Evolutionary conservation across 2,113 vertebrate genomes (phyloP), one percentile per base, ranked within the genome.

Genomic region (Lonchura striata): DNA sequence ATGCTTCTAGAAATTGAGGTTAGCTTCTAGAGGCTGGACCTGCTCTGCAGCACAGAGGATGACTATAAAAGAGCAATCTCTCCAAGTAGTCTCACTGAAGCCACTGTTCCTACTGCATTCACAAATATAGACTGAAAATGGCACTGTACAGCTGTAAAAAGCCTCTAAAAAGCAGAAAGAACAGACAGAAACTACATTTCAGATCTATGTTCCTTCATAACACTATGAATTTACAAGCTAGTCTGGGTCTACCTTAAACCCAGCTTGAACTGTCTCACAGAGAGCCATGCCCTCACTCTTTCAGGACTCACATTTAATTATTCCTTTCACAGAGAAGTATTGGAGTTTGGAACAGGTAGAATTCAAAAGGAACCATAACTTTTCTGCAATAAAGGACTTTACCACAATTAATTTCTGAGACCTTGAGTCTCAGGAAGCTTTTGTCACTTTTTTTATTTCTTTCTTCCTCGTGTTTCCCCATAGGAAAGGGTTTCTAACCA

Each of bases 391-490:
- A 94, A 98, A 98, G 74, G 97, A 97, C 88, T 98, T 98, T 76
- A 98, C 96, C 37, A 98, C 90, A 71, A 98, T 92, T 41, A 98
- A 94, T 78, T 99, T 99, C 82, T 99, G 98, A 96, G 99, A 98
- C 42, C 94, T 96, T 44, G 94, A 82, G 53, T 95, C 86, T 98
- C 98, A 98, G 41, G 68, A 42, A 23, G 89, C 81, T 64, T 63
- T 87, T 46, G 50, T 27, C 49, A 41, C 12, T 15, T 57, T 15
- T 42, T 42, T 93, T 63, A 15, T 50, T 90, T 44, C 94, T 85
- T 24, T 79, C 59, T n/a, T 87, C 27, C 52, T 79, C 11, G 0
- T 68, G 68, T 20, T 94, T 61, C 17, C 88, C 31, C 30, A 15
- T 7, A 60, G 10, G 6, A 69, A 68, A 53, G 35, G 2, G 60